Conservation (phyloP, 1,140 invertebrate genomes). For the Sycophila sp. region DNA sequence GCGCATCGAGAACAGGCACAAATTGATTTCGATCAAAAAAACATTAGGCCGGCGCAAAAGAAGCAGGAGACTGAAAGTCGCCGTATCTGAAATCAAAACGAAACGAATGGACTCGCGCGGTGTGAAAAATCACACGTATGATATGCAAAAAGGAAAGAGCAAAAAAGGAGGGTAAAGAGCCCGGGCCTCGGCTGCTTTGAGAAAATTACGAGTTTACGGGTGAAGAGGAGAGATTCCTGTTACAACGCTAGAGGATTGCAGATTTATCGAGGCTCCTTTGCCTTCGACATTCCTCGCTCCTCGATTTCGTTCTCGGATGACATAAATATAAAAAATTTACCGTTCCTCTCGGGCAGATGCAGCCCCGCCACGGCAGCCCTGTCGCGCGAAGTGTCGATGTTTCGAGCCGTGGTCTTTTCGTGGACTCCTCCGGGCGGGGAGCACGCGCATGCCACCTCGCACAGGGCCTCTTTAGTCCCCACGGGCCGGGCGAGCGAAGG, state of each 20-base stretch:
- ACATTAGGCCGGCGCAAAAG: no score
- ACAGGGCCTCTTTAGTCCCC: neutral
- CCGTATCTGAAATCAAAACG: no score
- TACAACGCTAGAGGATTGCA: conserved; percentile 42
- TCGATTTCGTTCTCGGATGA: conserved; percentile 47
- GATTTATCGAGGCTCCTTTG: conserved; percentile 48
- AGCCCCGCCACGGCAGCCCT: neutral
- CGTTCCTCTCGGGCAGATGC: conserved; percentile 40
- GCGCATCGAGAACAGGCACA: no score
- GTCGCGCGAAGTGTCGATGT: conserved; percentile 19
- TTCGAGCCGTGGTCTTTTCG: conserved; percentile 40
- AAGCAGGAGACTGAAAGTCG: no score
- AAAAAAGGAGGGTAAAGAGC: conserved; percentile 4
- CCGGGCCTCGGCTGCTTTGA: no score
- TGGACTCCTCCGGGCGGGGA: conserved; percentile 44
- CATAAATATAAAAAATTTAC: conserved; percentile 52
- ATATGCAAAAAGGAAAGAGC: conserved; percentile 10
- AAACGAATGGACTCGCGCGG: neutral
- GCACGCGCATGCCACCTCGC: conserved; percentile 2
- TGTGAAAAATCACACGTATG: neutral
- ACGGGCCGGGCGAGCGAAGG: conserved; percentile 6
- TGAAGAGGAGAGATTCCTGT: conserved; percentile 46
- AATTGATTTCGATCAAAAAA: no score
- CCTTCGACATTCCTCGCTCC: conserved; percentile 51
- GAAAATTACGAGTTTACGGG: conserved; percentile 29